Evolutionary conservation across 2,888 invertebrate genomes (phyloP), one percentile per base, ranked within the genome.

Genomic region (Sturmia bella): DNA sequence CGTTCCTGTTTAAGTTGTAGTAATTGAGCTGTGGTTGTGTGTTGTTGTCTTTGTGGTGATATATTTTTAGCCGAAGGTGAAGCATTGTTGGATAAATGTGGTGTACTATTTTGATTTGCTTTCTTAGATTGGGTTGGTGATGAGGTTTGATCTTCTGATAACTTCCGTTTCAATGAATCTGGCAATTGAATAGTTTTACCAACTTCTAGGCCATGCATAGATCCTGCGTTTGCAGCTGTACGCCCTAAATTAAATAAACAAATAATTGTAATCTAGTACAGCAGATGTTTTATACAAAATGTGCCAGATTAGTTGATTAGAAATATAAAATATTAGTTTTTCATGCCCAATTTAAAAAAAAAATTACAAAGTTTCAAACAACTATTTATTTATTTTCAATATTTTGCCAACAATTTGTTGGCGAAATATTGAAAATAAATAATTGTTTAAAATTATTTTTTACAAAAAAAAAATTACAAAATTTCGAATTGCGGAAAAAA

Each of bases 161-260:
- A 81, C 64, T 89, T 89, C 32, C 89, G 89, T 69, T 89, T 89
- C 21, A 89, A 81, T 1, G 88, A 85, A 12, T 89, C 89, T 1
- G 89, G 88, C 69, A 89, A 52, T 84, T 88, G 89, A 45, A 89
- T 89, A 11, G 87, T 87, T 45, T 87, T 88, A 48, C 88, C 85
- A 12, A 85, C 84, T 59, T 85, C 85, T 19, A 84, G 73, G 3
- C 80, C 70, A 69, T 78, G 83, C 56, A 82, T 75, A 48, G 69
- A 59, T 21, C 82, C 82, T 48, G 81, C 59, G 50, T 74, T 78
- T 24, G 70, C 80, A 15, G 80, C 68, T 12, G 54, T 50, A 15
- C 85, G 84, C n/a, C 48, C 83, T 84, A 24, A 19, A 59, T 39
- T 59, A n/a, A n/a, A 32, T 15, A 41, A 13, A 13, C 9, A 56